Evolutionary conservation across 2,113 vertebrate genomes (phyloP).

Genomic region (Chaenogobius annularis): DNA sequence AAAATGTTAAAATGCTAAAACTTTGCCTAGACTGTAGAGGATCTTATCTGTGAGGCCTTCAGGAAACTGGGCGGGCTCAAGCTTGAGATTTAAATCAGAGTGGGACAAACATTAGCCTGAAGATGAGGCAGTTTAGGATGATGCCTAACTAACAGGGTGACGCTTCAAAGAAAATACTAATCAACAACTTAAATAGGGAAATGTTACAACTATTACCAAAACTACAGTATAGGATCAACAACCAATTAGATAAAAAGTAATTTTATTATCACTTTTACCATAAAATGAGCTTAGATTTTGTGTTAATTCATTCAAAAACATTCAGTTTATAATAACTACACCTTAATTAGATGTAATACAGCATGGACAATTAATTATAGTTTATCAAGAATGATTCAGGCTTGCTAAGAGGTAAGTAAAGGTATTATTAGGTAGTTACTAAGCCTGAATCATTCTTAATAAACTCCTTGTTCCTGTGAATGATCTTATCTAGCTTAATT

Average conservation of each 20-base stretch:
- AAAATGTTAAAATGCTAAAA: slow-evolving; percentile 42
- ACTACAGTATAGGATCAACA: not conserved
- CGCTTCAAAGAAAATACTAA: not conserved
- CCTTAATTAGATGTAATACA: too few relatives aligned
- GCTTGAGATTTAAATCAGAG: slow-evolving; percentile 38
- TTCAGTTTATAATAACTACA: too few relatives aligned
- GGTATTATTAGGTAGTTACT: too few relatives aligned
- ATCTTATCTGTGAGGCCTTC: slow-evolving; percentile 49
- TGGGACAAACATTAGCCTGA: slow-evolving; percentile 27
- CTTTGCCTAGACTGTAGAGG: slow-evolving; percentile 32
- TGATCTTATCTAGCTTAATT: too few relatives aligned
- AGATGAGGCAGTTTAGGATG: slow-evolving; percentile 1
- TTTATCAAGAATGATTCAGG: too few relatives aligned
- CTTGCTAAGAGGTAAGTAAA: too few relatives aligned
- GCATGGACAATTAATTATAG: too few relatives aligned
- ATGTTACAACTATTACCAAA: not conserved
- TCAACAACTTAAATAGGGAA: not conserved
- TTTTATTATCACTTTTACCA: not conserved
- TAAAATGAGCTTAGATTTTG: not conserved
- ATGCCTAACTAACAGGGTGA: not conserved
- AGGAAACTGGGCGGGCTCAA: slow-evolving; percentile 31
- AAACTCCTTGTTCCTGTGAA: too few relatives aligned
- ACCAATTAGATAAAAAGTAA: not conserved
- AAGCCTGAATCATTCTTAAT: too few relatives aligned
- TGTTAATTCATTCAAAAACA: too few relatives aligned